A percentile compares a stretch with the other conserved stretches of the same genome.
phyloP scores from a whole-genome alignment of 1,140 invertebrate genomes.

The Caerostris extrusa region DNA sequence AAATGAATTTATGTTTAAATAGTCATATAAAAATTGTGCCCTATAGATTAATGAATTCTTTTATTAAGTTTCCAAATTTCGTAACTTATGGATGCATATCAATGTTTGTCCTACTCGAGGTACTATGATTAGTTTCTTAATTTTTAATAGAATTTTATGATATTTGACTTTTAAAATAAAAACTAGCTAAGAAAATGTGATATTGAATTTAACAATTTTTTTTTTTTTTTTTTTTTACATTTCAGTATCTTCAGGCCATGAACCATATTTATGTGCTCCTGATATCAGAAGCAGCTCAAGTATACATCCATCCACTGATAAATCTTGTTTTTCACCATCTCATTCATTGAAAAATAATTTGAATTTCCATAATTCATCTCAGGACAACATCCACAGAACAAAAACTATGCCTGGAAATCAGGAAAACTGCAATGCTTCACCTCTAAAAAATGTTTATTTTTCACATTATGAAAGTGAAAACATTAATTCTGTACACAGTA shows the following conservation, averaged over 20 bases:
- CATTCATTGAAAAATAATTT: conserved; percentile 59
- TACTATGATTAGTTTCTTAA: no score
- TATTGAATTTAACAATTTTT: neutral
- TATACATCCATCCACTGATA: conserved; percentile 74
- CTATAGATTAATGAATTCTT: neutral
- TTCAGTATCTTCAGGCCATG: conserved; percentile 68
- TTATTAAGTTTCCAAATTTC: neutral
- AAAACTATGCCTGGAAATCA: conserved; percentile 53
- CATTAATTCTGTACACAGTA: conserved; percentile 48
- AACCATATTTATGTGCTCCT: conserved; percentile 66
- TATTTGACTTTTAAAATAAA: neutral
- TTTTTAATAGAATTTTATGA: no score
- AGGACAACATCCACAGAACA: conserved; percentile 45
- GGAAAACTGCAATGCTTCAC: conserved; percentile 72
- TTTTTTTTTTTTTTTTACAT: neutral
- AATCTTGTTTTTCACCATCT: conserved; percentile 66
- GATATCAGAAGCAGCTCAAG: conserved; percentile 72
- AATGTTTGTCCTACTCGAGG: no score
- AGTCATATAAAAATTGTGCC: neutral
- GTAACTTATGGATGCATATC: no score
- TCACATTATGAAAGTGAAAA: conserved; percentile 74
- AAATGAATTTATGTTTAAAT: neutral
- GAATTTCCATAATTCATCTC: conserved; percentile 64
- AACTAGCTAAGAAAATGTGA: neutral
- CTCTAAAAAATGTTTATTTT: conserved; percentile 77